Conservation (phyloP, 2,113 vertebrate species). For the Myanophis thanlyinensis region DNA sequence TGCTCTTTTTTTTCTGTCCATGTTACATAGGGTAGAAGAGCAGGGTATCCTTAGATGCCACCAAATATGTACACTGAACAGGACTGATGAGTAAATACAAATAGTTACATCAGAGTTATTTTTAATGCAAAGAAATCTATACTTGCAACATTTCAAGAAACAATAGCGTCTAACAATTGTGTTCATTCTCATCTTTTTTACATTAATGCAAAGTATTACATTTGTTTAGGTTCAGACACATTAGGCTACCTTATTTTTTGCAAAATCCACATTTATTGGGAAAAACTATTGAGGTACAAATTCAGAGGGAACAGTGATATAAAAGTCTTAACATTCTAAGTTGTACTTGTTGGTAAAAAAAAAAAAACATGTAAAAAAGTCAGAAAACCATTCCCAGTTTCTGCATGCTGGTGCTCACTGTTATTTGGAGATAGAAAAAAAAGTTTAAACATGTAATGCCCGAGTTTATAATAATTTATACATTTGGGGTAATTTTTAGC, state of each 20-base stretch:
- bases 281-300: background rate
- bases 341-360: conserved; percentile 55
- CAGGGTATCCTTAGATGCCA: background rate
- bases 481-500: background rate
- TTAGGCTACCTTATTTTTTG: background rate
- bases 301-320: background rate
- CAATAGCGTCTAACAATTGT: background rate
- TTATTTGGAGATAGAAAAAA: background rate
- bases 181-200: background rate
- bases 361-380: conserved; percentile 26
- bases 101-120: background rate
- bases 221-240: background rate
- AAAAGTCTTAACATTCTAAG: background rate
- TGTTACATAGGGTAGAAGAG: background rate
- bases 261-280: background rate
- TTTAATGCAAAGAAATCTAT: background rate
- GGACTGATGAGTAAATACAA: background rate
- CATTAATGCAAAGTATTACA: background rate
- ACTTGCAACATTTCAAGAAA: background rate
- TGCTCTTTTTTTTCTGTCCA: background rate
- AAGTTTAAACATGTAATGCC: background rate
- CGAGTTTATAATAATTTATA: background rate
- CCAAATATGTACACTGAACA: background rate
- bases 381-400: conserved; percentile 53
- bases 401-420: conserved; percentile 51